These are phyloP conservation scores for Sciaenops ocellatus DNA, from an alignment of 2,797 vertebrate species.

Conservation along the genomic window DNA sequence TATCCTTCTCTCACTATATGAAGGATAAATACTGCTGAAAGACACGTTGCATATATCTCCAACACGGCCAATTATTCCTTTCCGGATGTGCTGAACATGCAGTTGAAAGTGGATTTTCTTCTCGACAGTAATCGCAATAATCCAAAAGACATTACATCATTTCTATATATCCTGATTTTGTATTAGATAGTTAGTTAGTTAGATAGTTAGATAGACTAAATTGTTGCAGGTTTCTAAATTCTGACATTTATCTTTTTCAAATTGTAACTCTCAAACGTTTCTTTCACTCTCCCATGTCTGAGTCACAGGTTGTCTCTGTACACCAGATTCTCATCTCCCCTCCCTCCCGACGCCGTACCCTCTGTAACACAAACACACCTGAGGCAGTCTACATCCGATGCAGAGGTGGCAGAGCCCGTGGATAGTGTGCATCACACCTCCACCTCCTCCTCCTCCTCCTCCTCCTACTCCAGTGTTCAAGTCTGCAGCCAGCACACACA, in stretches of 20 bases:
- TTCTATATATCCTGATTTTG: neutral
- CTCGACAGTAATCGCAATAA: neutral
- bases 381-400: slow-evolving; percentile 90
- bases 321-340: slow-evolving; percentile 1
- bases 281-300: slow-evolving; percentile 1
- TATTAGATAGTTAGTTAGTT: neutral
- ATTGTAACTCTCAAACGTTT: slow-evolving; percentile 23
- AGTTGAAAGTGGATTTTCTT: slow-evolving; percentile 39
- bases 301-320: slow-evolving; percentile 9
- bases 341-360: neutral
- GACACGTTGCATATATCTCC: slow-evolving; percentile 12
- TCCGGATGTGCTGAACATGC: slow-evolving; percentile 7
- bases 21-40: slow-evolving; percentile 65
- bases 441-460: slow-evolving; percentile 51
- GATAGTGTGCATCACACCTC: slow-evolving; percentile 90
- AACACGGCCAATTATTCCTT: slow-evolving; percentile 14
- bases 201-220: no score
- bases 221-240: neutral
- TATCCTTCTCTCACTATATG: slow-evolving; percentile 24
- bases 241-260: slow-evolving; percentile 1
- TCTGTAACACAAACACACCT: slow-evolving; percentile 85
- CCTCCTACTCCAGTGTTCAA: slow-evolving; percentile 63
- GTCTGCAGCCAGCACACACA: slow-evolving; percentile 79
- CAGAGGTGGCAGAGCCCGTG: slow-evolving; percentile 92
- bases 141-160: neutral